phyloP scores from a whole-genome alignment of 1,140 invertebrate genomes.

The Heliconius hermathena region DNA sequence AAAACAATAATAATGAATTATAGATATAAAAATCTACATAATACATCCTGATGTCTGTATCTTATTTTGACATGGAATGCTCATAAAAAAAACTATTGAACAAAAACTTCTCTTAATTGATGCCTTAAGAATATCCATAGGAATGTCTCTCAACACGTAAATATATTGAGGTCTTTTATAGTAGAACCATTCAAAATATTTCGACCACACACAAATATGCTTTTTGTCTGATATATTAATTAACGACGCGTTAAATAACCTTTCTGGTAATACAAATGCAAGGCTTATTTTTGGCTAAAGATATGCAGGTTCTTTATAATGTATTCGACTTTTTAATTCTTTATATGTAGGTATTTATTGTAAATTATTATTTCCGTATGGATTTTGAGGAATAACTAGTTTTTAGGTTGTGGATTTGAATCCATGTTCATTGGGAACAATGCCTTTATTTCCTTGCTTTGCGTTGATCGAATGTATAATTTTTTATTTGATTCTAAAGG shows the following conservation, averaged over 20 bases:
- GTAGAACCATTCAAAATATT: background rate
- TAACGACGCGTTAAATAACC: slow-evolving; percentile 5
- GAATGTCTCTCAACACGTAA: background rate
- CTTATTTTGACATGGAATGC: background rate
- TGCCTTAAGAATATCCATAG: background rate
- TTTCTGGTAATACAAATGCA: background rate
- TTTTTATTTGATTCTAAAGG: too few relatives aligned
- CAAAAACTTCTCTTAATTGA: slow-evolving; percentile 3
- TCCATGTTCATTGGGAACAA: background rate
- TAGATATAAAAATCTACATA: too few relatives aligned
- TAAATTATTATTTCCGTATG: too few relatives aligned
- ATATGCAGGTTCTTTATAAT: background rate
- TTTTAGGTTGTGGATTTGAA: background rate
- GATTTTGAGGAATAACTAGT: too few relatives aligned
- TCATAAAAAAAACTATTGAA: background rate
- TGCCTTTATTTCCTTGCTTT: too few relatives aligned
- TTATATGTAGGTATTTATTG: background rate
- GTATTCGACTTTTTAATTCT: background rate
- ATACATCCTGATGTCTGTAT: background rate
- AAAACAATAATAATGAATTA: too few relatives aligned
- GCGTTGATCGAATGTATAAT: too few relatives aligned
- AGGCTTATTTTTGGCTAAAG: background rate
- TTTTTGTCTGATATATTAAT: slow-evolving; percentile 9
- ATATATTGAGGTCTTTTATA: background rate
- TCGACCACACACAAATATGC: background rate